These are phyloP conservation scores for Acanthurus leucopareius DNA, from an alignment of 2,797 vertebrate species.

Conservation along the genomic window DNA sequence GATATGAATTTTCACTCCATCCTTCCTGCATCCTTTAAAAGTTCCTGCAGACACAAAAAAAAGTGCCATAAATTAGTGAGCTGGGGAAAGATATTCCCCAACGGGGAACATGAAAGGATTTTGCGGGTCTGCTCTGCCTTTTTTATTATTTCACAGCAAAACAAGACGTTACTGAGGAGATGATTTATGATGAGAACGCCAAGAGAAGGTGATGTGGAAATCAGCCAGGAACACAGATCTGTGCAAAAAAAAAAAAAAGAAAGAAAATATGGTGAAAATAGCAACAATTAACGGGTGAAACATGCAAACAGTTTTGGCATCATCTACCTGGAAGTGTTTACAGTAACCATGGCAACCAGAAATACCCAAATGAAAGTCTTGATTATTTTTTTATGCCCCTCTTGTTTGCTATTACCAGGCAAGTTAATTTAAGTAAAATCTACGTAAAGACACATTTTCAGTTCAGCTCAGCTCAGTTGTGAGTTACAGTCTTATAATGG, in stretches of 20 bases:
- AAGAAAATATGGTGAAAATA: background rate
- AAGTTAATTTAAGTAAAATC: background rate
- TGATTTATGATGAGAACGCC: constrained; percentile 2
- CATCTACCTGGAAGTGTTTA: background rate
- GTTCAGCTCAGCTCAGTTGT: background rate
- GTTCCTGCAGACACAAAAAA: background rate
- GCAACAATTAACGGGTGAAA: too few relatives aligned
- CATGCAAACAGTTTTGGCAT: background rate
- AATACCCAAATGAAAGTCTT: background rate
- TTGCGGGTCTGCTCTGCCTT: background rate
- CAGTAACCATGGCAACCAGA: background rate
- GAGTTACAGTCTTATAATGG: background rate
- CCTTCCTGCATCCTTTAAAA: background rate
- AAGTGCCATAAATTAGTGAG: background rate
- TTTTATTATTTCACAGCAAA: constrained; percentile 25
- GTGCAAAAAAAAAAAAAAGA: background rate
- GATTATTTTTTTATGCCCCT: background rate
- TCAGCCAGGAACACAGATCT: background rate
- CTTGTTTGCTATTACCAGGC: background rate
- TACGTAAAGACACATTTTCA: background rate
- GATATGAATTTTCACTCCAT: too few relatives aligned
- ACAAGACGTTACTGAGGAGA: constrained; percentile 5
- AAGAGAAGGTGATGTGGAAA: background rate
- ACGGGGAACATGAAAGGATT: constrained; percentile 12
- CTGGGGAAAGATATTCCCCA: background rate